Evolutionary conservation across 2,888 invertebrate genomes (phyloP), one percentile per base, ranked within the genome.

Genomic region (Onthophagus sagittarius): DNA sequence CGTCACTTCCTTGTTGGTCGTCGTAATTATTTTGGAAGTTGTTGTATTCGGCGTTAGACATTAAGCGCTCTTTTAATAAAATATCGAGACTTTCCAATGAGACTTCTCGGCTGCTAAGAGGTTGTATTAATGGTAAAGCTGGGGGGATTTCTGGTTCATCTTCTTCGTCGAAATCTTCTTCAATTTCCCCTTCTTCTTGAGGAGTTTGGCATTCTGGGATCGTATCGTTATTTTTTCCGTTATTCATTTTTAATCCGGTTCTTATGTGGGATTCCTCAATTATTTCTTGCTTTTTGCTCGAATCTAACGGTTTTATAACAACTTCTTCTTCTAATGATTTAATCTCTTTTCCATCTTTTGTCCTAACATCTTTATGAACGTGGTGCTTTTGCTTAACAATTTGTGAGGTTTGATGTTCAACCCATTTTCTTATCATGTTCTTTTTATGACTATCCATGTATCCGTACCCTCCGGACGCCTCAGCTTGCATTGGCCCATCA

Each of bases 361-460:
- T 69, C 73, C 71, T 14, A 65, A 63, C 73, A 74, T 77, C 13
- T 77, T 77, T 72, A 76, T 78, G 5, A 15, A 75, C 75, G 15
- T 65, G 32, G 69, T 73, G 63, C 71, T 77, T 78, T 9, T 73
- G 73, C 69, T 75, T 75, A 72, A 75, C 75, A 65, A 78, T 77
- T 86, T 95, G 94, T 14, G 92, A 90, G 0, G 94, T 94, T 85
- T 96, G 96, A 82, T 94, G 95, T 85, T 96, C 96, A 0, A 96
- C 96, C 96, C 96, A 96, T 82, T 95, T 93, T 69, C 94, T 88
- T 71, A 96, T 96, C 96, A 96, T 96, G 79, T 93, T 93, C 84
- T 95, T 95, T 83, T 97, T 97, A 80, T 95, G 95, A 79, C 90
- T 94, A 81, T 96, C 96, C 96, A 96, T 96, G 81, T 94, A 96